Base-by-base conservation (phyloP, 2,888 invertebrate species). In the Trachelus stipa region DNA sequence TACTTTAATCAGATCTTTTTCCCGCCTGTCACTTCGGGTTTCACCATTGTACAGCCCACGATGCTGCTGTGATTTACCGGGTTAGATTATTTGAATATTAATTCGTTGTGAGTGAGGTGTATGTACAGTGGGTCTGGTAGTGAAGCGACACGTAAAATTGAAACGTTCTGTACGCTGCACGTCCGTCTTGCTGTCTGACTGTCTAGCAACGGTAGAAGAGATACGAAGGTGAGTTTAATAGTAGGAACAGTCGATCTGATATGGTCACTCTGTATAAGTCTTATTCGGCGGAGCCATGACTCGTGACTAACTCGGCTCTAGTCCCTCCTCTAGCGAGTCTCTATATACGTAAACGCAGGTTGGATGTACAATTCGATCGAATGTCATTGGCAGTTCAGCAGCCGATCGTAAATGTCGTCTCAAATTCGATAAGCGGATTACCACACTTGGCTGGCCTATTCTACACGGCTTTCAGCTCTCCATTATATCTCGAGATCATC, bases 61-160 rank as follows among this genome's bases (percentile, higher is more conserved):
- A 82, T 77, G 80, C 71, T 75, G 80, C 77, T 76, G 73, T 80
- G 83, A 84, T 84, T 81, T 82, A 81, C 83, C 77, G 80, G 75
- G 81, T 82, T 71, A 79, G 83, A 85, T 83, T 81, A 81, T 83
- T 85, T 77, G 86, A 84, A 87, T 88, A 87, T 87, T 87, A 87
- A 88, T 87, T 87, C 68, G 35, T 69, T n/a, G 40, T 3, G 11
- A 30, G 33, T 4, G 56, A 35, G 56, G 68, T 34, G 33, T 34
- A 34, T 23, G 33, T 23, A 23, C 9, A 68, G 31, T 74, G 15
- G 73, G 73, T 35, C 73, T 34, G 35, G 33, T 37, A 33, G 75
- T 74, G 74, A 56, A 34, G 74, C 74, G 77, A 34, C 23, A 77
- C 74, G 69, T 74, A 40, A 76, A 78, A 78, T 78, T 78, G 73